Conservation (phyloP, 2,797 vertebrate genomes). For the Odontamblyopus lacepedii region DNA sequence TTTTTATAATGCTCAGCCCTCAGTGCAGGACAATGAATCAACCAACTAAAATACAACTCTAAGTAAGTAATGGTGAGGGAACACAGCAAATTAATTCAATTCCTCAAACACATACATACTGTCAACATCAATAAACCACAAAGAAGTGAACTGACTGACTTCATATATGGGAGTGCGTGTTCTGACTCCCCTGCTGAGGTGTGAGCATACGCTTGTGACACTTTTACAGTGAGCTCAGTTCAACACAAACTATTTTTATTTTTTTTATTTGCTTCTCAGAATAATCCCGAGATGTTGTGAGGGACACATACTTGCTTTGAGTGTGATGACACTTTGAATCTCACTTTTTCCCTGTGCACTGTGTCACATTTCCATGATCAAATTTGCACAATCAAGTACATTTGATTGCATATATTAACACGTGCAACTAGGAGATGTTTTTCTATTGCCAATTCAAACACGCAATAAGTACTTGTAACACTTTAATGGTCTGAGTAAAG, state of each 20-base stretch:
- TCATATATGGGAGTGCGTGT: not conserved
- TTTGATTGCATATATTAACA: slow-evolving; percentile 26
- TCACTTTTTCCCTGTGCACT: slow-evolving; percentile 15
- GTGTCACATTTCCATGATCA: slow-evolving; percentile 6
- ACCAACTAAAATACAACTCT: too few relatives aligned
- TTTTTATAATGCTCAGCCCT: too few relatives aligned
- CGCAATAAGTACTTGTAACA: too few relatives aligned
- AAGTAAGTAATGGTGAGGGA: too few relatives aligned
- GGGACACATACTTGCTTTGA: slow-evolving; percentile 19
- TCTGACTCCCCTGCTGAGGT: slow-evolving; percentile 13
- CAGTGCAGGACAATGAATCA: too few relatives aligned
- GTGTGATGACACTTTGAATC: slow-evolving; percentile 43
- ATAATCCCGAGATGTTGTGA: slow-evolving; percentile 36
- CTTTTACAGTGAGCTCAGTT: not conserved
- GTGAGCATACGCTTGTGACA: slow-evolving; percentile 53
- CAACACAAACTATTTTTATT: not conserved
- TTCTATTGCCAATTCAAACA: not conserved
- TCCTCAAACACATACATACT: not conserved
- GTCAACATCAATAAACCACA: not conserved
- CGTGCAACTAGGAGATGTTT: not conserved
- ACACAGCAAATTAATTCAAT: too few relatives aligned
- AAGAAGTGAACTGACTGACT: not conserved
- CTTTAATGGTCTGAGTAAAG: too few relatives aligned
- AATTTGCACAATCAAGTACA: not conserved
- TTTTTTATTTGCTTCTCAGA: slow-evolving; percentile 23